Conservation (phyloP, 2,797 vertebrate species). For the Pseudomugil gertrudae region DNA sequence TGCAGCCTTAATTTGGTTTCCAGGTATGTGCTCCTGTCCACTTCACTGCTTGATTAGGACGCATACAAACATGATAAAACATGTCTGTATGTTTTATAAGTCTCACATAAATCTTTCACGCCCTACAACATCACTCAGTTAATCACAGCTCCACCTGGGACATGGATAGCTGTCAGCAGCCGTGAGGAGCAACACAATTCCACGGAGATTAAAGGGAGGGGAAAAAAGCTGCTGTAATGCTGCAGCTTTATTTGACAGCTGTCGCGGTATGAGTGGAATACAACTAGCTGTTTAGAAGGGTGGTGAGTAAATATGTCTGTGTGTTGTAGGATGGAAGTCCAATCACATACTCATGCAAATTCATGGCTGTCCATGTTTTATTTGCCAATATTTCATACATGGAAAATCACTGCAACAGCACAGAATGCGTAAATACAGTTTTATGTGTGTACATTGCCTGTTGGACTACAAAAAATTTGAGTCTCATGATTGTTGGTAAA, state of each 20-base stretch:
- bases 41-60: constrained; percentile 4
- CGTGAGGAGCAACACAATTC: background rate
- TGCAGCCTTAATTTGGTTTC: background rate
- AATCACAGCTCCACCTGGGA: constrained; percentile 38
- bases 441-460: background rate
- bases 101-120: constrained; percentile 5
- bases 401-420: constrained; percentile 1
- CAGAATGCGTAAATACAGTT: constrained; percentile 6
- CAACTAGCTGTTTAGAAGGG: background rate
- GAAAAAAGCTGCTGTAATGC: constrained; percentile 36
- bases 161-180: background rate
- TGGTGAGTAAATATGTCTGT: background rate
- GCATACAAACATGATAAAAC: constrained; percentile 9
- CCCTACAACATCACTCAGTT: constrained; percentile 9
- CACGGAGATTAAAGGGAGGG: constrained; percentile 30
- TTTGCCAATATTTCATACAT: constrained; percentile 7
- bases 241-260: background rate
- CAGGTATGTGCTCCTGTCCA: background rate
- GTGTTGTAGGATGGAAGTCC: background rate
- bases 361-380: background rate
- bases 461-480: background rate
- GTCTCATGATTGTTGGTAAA: constrained; percentile 4
- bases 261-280: constrained; percentile 25
- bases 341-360: constrained; percentile 20
- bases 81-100: constrained; percentile 1